Evolutionary conservation across 2,888 invertebrate species (phyloP).

Genomic region (Hydraecia micacea): DNA sequence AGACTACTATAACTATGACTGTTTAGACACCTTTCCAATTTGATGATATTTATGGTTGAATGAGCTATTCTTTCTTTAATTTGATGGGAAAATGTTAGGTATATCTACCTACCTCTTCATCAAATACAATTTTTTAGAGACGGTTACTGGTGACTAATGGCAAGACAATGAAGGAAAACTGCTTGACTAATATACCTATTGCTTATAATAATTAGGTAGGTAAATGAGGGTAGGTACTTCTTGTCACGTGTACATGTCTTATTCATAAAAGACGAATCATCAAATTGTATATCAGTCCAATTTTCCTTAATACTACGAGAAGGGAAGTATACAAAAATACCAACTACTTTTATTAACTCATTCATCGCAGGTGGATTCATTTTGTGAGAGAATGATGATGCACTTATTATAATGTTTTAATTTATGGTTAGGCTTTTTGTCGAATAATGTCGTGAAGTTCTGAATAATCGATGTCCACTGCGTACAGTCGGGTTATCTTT

Average conservation of each 20-base stretch:
- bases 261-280: conserved; percentile 30
- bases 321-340: neutral
- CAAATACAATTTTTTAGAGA: neutral
- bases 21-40: conserved; percentile 32
- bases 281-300: conserved; percentile 8
- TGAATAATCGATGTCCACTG: neutral
- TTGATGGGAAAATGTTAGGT: conserved; percentile 37
- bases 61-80: conserved; percentile 38
- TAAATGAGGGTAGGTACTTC: conserved; percentile 4
- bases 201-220: conserved; percentile 7
- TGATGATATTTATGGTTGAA: conserved; percentile 33
- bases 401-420: neutral
- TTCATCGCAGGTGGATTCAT: neutral
- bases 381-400: neutral
- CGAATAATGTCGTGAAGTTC: neutral
- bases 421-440: neutral
- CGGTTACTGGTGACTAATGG: conserved; percentile 11
- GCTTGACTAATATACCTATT: conserved; percentile 20
- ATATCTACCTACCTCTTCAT: conserved; percentile 11
- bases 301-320: conserved; percentile 28
- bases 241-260: neutral
- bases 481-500: neutral
- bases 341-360: neutral
- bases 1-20: neutral
- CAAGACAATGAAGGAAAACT: conserved; percentile 28